These are phyloP conservation scores for Paramisgurnus dabryanus DNA, from an alignment of 2,113 vertebrate genomes.

Conservation along the genomic window DNA sequence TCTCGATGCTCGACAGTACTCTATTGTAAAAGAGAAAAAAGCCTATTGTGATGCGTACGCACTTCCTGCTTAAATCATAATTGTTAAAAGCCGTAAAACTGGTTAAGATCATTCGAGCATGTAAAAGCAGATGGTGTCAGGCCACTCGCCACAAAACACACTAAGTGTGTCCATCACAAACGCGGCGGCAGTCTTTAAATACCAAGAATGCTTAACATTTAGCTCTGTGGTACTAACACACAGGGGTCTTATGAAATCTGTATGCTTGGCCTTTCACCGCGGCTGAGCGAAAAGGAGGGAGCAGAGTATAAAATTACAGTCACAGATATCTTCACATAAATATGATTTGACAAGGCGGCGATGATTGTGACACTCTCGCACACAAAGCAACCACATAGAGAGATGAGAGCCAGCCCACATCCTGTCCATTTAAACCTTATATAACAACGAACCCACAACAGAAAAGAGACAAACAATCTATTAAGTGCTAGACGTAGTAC, in stretches of 20 bases:
- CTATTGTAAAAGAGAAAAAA: constrained; percentile 72
- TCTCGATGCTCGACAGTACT: constrained; percentile 72
- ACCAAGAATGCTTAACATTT: constrained; percentile 35
- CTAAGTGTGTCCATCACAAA: constrained; percentile 36
- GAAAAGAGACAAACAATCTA: constrained; percentile 6
- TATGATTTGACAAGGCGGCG: constrained; percentile 12
- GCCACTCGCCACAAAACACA: constrained; percentile 20
- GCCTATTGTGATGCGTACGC: constrained; percentile 73
- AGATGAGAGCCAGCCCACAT: constrained; percentile 61
- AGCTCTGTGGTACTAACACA: constrained; percentile 58
- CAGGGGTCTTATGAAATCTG: constrained; percentile 67
- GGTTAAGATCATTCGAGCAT: constrained; percentile 69
- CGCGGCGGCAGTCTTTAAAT: constrained; percentile 54
- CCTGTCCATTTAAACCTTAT: constrained; percentile 54
- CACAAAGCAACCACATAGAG: constrained; percentile 46
- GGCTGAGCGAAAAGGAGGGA: constrained; percentile 52
- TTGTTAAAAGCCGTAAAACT: constrained; percentile 78
- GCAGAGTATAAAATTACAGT: constrained; percentile 44
- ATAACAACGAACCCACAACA: constrained; percentile 40
- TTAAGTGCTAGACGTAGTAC: not conserved
- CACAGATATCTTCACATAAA: constrained; percentile 20
- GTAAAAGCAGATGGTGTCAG: constrained; percentile 70
- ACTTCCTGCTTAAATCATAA: constrained; percentile 78
- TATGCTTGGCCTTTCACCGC: constrained; percentile 67
- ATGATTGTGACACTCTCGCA: constrained; percentile 20